Evolutionary conservation across 2,113 vertebrate genomes (phyloP).

Genomic region (Pelecanus crispus): DNA sequence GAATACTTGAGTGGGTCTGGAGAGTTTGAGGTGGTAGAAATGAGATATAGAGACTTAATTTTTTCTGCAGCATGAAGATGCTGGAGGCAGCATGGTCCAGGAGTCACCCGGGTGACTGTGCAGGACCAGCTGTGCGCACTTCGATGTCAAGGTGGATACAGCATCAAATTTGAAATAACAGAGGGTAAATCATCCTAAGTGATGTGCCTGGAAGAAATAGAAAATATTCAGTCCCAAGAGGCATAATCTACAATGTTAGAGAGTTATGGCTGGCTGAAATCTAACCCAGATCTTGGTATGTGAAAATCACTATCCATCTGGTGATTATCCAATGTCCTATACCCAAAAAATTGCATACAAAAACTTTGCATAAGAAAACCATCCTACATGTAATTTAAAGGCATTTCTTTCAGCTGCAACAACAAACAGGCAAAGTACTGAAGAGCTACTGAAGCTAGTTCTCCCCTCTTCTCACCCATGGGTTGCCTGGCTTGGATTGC

Average conservation of each 20-base stretch:
- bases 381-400: neutral
- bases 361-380: neutral
- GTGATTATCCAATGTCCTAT: neutral
- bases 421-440: neutral
- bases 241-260: neutral
- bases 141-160: neutral
- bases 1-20: neutral
- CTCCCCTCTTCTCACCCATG: neutral
- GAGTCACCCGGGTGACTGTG: neutral
- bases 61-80: neutral
- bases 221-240: neutral
- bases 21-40: neutral
- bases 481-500: neutral
- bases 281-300: neutral
- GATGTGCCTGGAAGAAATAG: neutral
- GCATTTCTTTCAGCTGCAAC: neutral
- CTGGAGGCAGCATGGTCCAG: neutral
- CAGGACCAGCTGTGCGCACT: neutral
- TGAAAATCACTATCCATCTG: neutral
- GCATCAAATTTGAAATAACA: neutral
- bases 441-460: neutral
- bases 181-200: neutral
- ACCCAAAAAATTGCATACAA: neutral
- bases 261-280: neutral
- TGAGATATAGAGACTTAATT: neutral